Percentiles rank a stretch among this genome's conserved stretches.
phyloP scores from a whole-genome alignment of 2,888 invertebrate species.

The Nomada fabriciana region DNA sequence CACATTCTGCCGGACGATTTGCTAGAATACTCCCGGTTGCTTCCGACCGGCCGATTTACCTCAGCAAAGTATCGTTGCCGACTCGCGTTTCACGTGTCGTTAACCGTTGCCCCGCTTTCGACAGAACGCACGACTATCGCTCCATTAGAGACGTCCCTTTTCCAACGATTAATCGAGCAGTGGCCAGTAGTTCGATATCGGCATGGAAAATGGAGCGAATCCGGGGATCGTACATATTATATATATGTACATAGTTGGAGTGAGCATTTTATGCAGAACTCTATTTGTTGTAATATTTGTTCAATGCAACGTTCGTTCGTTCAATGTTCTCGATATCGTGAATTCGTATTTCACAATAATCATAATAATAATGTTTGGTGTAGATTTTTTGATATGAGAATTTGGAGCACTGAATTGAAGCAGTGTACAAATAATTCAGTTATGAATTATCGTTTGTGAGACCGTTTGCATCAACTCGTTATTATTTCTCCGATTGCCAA shows the following conservation, averaged over 20 bases:
- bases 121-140: constrained; percentile 5
- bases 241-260: too few species aligned
- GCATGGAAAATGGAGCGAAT: neutral
- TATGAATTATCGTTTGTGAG: too few species aligned
- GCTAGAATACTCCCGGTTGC: constrained; percentile 21
- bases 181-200: constrained; percentile 1
- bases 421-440: too few species aligned
- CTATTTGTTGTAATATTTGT: constrained; percentile 18
- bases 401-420: too few species aligned
- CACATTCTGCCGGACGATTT: constrained; percentile 25
- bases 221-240: constrained; percentile 3
- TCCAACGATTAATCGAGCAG: constrained; percentile 40
- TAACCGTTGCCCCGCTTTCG: constrained; percentile 53
- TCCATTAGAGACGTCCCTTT: constrained; percentile 31
- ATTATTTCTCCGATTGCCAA: too few species aligned
- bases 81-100: constrained; percentile 45
- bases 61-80: constrained; percentile 25
- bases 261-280: too few species aligned
- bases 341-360: too few species aligned
- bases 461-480: too few species aligned
- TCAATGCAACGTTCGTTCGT: neutral
- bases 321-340: too few species aligned
- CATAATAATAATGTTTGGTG: too few species aligned
- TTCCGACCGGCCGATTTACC: constrained; percentile 45
- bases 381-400: too few species aligned